Evolutionary conservation across 2,113 vertebrate genomes (phyloP).

Genomic region (Acrocephalus kingi): DNA sequence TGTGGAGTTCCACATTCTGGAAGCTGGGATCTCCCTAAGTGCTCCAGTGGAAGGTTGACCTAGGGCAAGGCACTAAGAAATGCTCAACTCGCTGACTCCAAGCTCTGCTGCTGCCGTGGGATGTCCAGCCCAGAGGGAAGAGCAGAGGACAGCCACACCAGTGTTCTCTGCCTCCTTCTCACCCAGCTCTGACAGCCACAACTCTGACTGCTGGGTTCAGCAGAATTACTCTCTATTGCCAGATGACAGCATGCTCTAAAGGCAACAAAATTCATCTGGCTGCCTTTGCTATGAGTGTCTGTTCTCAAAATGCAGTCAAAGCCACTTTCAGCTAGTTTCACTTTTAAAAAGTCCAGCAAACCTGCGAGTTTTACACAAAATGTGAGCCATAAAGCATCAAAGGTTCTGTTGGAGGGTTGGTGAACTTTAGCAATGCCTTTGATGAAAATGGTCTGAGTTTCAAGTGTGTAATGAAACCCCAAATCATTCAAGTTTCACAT

Average conservation of each 20-base stretch:
- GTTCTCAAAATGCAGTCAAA: constrained; percentile 17
- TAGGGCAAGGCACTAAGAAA: not conserved
- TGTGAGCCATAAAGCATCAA: constrained; percentile 47
- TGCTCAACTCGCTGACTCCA: not conserved
- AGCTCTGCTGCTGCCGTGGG: not conserved
- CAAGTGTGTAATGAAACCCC: constrained; percentile 71
- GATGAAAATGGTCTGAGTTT: constrained; percentile 71
- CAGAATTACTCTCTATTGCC: not conserved
- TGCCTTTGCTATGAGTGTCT: not conserved
- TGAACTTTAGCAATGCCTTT: constrained; percentile 67
- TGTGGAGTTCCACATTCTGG: not conserved
- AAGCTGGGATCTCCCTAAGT: not conserved
- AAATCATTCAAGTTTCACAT: constrained; percentile 72
- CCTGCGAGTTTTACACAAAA: constrained; percentile 40
- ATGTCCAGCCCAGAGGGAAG: not conserved
- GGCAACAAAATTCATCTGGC: not conserved
- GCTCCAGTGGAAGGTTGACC: not conserved
- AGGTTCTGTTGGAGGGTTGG: constrained; percentile 52
- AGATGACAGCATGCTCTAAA: not conserved
- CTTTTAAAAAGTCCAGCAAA: constrained; percentile 29
- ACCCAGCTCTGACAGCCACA: not conserved
- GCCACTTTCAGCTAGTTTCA: constrained; percentile 27
- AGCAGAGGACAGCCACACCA: not conserved
- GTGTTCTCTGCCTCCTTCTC: not conserved
- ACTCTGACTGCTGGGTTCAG: not conserved